Base-by-base conservation (phyloP, 2,888 invertebrate species). In the Trachelus stipa region DNA sequence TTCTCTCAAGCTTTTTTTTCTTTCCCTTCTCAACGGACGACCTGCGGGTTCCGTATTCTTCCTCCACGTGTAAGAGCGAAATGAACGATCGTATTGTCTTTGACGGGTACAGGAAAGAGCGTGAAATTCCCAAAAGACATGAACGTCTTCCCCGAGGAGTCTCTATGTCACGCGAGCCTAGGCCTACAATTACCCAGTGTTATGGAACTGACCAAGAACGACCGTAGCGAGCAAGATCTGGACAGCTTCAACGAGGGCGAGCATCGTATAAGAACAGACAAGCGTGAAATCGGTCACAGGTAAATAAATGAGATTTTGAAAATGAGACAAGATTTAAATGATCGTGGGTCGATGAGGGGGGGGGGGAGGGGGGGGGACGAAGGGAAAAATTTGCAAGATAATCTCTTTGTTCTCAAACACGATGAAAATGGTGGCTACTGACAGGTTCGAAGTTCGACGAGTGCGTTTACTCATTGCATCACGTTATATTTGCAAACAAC, bases 281-380 rank as follows among this genome's bases (percentile, higher is more conserved):
- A 90, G 73, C 88, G 91, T 33, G 91, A 91, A 84, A 83, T 91
- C 56, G 86, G 89, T 76, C 91, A 91, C 89, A 91, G 91, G 91
- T 91, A 90, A 85, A 80, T 34, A 56, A 69, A 77, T n/a, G 34
- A 35, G 9, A 75, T 69, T 71, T 71, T 12, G 71, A 23, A 9
- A 56, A 23, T 9, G 23, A 56, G 9, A 6, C 2, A 23, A 9
- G 56, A 56, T 56, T 56, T 0, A 23, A 56, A 56, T 9, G 23
- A 23, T 23, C 2, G 9, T 1, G 56, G 23, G 23, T 1, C 9
- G 6, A 0, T 3, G 1, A 11, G 11, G 2, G 35, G 35, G 12
- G 12, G 35, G 35, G 3, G 0, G 12, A 12, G 3, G 35, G 9
- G 6, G 11, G 30, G 15, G 11, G 0, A n/a, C 0, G 23, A 0